Evolutionary conservation across 1,140 invertebrate species (phyloP).

Genomic region (Dendrolimus kikuchii): DNA sequence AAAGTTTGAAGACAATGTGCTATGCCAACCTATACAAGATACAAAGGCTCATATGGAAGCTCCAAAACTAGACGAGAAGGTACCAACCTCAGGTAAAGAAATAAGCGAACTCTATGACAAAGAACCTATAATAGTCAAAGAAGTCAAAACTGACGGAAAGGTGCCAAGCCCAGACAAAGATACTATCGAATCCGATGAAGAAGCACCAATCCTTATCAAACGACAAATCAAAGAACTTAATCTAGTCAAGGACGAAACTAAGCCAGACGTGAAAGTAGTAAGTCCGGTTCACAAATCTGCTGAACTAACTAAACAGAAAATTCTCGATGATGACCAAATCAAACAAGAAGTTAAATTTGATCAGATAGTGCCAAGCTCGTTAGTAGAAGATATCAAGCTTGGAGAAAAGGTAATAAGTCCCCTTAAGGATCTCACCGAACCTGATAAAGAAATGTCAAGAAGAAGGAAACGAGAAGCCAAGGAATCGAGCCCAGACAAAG

Average conservation of each 20-base stretch:
- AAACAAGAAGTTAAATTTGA: neutral
- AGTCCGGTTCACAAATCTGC: neutral
- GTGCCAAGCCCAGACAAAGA: neutral
- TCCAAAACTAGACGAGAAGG: neutral
- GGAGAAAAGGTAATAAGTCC: neutral
- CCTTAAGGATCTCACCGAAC: neutral
- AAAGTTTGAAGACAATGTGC: too few species aligned
- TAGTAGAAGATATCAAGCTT: neutral
- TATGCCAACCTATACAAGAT: too few species aligned
- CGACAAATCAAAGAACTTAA: neutral
- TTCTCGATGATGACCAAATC: too few species aligned
- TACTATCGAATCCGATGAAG: neutral
- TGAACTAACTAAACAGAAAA: too few species aligned
- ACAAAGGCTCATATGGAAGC: too few species aligned
- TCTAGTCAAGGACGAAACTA: too few species aligned
- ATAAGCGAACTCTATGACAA: neutral
- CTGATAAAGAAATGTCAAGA: neutral
- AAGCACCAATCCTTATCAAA: neutral
- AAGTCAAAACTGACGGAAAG: neutral
- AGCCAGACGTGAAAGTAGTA: neutral
- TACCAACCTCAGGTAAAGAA: neutral
- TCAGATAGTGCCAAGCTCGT: neutral
- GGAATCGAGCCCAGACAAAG: neutral
- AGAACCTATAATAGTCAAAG: neutral
- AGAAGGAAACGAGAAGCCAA: neutral